A percentile compares a stretch with the other conserved stretches of the same genome.
These are phyloP conservation scores for Aethina tumida DNA, from an alignment of 1,140 invertebrate genomes.

Conservation along the genomic window DNA sequence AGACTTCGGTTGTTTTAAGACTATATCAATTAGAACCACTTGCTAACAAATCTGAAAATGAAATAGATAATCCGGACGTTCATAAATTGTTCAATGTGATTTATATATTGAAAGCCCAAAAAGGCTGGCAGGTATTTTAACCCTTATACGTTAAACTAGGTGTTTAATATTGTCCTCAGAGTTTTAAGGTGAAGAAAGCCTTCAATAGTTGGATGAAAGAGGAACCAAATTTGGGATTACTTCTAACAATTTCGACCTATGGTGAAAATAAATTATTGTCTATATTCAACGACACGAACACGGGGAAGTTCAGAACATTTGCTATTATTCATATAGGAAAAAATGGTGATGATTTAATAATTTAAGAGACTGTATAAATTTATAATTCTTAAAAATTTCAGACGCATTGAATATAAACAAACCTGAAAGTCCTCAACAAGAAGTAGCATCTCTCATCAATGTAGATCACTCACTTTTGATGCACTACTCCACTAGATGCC, in stretches of 20 bases:
- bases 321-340: slow-evolving; percentile 20
- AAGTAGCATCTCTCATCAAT: no score
- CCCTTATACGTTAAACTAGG: neutral
- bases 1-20: slow-evolving; percentile 19
- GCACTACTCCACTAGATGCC: slow-evolving; percentile 27
- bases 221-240: slow-evolving; percentile 24
- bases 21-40: slow-evolving; percentile 21
- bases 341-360: slow-evolving; percentile 12
- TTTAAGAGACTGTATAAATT: neutral
- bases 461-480: no score
- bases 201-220: slow-evolving; percentile 28
- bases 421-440: no score
- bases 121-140: slow-evolving; percentile 26
- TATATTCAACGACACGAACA: slow-evolving; percentile 22
- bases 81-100: slow-evolving; percentile 30
- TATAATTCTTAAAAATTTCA: slow-evolving; percentile 5
- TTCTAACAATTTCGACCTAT: slow-evolving; percentile 28
- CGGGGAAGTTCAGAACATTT: slow-evolving; percentile 22
- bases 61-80: slow-evolving; percentile 25
- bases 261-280: slow-evolving; percentile 23
- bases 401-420: no score
- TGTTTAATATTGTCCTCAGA: slow-evolving; percentile 15
- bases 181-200: slow-evolving; percentile 30
- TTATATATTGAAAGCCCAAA: slow-evolving; percentile 26
- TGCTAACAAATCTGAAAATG: slow-evolving; percentile 16